A percentile compares a stretch with the other conserved stretches of the same genome.
phyloP scores from a whole-genome alignment of 2,113 vertebrate genomes.

The Calidris pugnax region DNA sequence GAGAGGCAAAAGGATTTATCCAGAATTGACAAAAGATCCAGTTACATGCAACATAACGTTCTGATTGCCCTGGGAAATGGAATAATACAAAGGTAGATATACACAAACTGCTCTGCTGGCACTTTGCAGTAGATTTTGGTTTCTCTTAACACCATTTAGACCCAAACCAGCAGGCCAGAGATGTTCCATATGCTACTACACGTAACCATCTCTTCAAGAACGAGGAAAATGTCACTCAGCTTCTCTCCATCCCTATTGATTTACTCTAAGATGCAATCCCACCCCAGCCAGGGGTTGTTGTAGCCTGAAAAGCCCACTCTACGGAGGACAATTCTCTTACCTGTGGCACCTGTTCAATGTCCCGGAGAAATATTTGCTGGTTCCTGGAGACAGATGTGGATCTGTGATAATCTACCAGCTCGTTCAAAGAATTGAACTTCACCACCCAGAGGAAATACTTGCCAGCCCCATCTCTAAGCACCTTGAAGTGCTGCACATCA shows the following conservation, averaged over 20 bases:
- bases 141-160: neutral
- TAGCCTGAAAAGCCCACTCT: neutral
- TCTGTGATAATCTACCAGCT: conserved; percentile 98
- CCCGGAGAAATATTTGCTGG: conserved; percentile 98
- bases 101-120: neutral
- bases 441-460: conserved; percentile 99
- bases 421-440: conserved; percentile 98
- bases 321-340: conserved; percentile 65
- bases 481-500: conserved; percentile 98
- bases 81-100: neutral
- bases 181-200: neutral
- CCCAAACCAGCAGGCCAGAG: neutral
- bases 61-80: neutral
- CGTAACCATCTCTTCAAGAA: neutral
- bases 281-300: neutral
- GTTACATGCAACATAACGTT: neutral
- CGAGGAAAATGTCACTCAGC: neutral
- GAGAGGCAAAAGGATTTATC: neutral
- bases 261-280: neutral
- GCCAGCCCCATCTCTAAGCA: conserved; percentile 95
- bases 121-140: neutral
- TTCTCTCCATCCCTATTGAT: neutral
- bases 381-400: conserved; percentile 97
- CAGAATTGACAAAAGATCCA: neutral
- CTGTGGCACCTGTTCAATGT: conserved; percentile 97